Base-by-base conservation (phyloP, 2,113 vertebrate genomes). In the Spea bombifrons region DNA sequence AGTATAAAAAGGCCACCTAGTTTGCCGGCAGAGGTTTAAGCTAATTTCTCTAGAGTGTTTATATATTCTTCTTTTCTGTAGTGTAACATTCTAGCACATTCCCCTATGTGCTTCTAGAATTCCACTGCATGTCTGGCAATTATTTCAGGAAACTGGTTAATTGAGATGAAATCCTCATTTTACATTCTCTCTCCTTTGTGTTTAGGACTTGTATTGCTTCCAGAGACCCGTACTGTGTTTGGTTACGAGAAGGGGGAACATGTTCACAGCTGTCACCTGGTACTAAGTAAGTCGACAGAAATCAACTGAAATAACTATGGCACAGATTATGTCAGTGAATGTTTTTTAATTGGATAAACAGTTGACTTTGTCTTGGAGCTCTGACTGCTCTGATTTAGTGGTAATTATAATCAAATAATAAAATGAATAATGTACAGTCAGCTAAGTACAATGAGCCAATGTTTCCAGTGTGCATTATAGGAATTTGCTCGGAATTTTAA, bases 221-320 rank as follows among this genome's bases (percentile, higher is more conserved):
- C 89, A 93, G 97, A 90, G 97, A 99, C 84, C 97, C 97, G 0
- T 99, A 99, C 81, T 99, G 97, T 0, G 97, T 96, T 75, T 99
- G 97, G 97, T 86, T 94, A 80, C 93, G 94, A 76, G 96, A 98
- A 72, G 95, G 67, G 0, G 87, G 94, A 73, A 83, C 86, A 3
- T 99, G 97, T 83, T 90, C 73, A 53, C 92, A 96, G 81, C 89
- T 98, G 87, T 84, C 90, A 80, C 86, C 90, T 55, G 86, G 88
- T 86, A 86, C 86, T 82, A 97, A 94, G 97, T 98, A 92, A 93
- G 96, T 80, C 59, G 71, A 80, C 44, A 74, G 50, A 73, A 68
- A 80, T 80, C 65, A 80, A 57, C 72, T 53, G 12, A 61, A 55
- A 66, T 46, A 71, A 78, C 69, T 47, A 63, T 77, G 61, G 53